Conservation (phyloP, 2,888 invertebrate genomes). For the Caenorhabditis sulstoni region DNA sequence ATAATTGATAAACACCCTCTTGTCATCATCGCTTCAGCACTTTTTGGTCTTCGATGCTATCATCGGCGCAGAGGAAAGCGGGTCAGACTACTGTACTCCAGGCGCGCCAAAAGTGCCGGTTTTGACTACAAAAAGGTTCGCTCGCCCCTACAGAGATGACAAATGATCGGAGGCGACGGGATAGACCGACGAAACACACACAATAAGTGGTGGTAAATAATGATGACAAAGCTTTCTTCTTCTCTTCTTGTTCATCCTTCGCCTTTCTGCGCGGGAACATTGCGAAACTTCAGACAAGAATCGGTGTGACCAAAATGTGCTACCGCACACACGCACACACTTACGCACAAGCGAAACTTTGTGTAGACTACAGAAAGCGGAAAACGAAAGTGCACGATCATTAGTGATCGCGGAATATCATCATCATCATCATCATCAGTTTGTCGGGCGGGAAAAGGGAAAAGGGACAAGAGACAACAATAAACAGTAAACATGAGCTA, state of each 20-base stretch:
- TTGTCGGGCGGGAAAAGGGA: neutral
- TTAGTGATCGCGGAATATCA: too few relatives aligned
- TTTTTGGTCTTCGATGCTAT: constrained; percentile 45
- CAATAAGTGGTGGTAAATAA: constrained; percentile 19
- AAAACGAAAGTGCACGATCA: too few relatives aligned
- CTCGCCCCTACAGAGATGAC: constrained; percentile 4
- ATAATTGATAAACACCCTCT: constrained; percentile 13
- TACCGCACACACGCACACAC: too few relatives aligned
- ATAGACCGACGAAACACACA: constrained; percentile 26
- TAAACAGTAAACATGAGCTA: constrained; percentile 43
- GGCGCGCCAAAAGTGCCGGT: neutral
- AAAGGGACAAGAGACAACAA: neutral
- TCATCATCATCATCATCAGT: too few relatives aligned
- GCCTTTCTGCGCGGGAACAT: constrained; percentile 10
- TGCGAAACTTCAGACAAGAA: constrained; percentile 18
- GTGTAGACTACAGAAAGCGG: too few relatives aligned
- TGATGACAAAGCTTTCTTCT: constrained; percentile 24
- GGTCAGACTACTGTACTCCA: constrained; percentile 34
- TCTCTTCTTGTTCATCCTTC: neutral
- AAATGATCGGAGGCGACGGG: constrained; percentile 7
- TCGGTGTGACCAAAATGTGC: constrained; percentile 18
- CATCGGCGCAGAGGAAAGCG: constrained; percentile 2
- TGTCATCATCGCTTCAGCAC: constrained; percentile 1
- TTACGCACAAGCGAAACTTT: too few relatives aligned
- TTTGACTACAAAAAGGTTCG: constrained; percentile 18